Conservation (phyloP, 1,140 invertebrate species). For the Maniola jurtina region DNA sequence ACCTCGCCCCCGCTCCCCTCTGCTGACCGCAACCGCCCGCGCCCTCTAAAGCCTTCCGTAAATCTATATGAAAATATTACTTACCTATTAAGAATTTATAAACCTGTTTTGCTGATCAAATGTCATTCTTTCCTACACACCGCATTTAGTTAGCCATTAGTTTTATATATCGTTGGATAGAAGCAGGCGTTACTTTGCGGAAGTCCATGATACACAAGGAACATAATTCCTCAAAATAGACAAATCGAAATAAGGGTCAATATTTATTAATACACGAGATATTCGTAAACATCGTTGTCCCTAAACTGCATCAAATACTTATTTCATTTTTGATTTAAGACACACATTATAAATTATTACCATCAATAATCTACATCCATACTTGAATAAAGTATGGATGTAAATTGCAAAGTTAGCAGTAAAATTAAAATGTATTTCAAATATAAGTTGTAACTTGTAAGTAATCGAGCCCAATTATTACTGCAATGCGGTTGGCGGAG, state of each 20-base stretch:
- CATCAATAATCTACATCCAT: too few species aligned
- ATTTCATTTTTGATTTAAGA: too few species aligned
- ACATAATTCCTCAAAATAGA: too few species aligned
- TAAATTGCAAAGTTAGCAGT: not conserved
- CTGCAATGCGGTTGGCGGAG: conserved; percentile 47
- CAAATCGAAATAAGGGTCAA: too few species aligned
- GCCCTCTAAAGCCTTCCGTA: conserved; percentile 56
- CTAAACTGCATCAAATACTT: too few species aligned
- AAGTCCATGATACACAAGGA: too few species aligned
- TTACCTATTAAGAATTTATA: conserved; percentile 11
- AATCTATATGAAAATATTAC: conserved; percentile 22
- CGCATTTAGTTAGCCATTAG: not conserved
- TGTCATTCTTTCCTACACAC: conserved; percentile 3
- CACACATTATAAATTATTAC: too few species aligned
- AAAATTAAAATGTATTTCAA: not conserved
- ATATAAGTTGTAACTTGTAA: not conserved
- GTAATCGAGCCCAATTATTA: conserved; percentile 29
- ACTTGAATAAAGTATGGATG: too few species aligned
- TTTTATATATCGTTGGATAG: too few species aligned
- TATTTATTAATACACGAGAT: too few species aligned
- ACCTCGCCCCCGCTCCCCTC: conserved; percentile 42
- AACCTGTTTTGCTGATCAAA: conserved; percentile 16
- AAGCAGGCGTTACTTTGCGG: too few species aligned
- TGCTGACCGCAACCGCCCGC: conserved; percentile 43
- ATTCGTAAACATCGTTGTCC: too few species aligned